Evolutionary conservation across 2,113 vertebrate genomes (phyloP), one percentile per base, ranked within the genome.

Genomic region (Phylloscopus trochilus): DNA sequence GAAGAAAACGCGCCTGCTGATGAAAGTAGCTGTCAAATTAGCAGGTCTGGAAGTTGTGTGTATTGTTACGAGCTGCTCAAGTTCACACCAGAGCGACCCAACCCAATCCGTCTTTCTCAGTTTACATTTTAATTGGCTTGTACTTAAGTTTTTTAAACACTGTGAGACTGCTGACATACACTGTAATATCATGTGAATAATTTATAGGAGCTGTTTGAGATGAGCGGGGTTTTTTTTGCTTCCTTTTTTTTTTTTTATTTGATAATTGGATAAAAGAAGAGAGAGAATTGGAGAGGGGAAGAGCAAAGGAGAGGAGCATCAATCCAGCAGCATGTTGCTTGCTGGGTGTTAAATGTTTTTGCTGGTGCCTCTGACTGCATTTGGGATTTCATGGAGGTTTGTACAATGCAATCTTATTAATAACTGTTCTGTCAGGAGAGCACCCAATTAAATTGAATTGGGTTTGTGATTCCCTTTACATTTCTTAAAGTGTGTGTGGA

Each of bases 81-180:
- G 98, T 98, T 98, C 98, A 98, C 98, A 98, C 97, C 96, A 97
- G 97, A 97, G 94, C 96, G 96, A 97, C 98, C 96, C 96, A 93
- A 96, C 97, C 97, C 98, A 97, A 98, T 98, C 98, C 97, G 92
- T 98, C 98, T 98, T 98, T 98, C 98, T 98, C 98, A 97, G 98
- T 98, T 98, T 98, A 98, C 98, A 98, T 98, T 98, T 98, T 98
- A 98, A 98, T 98, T 98, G 98, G 98, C 98, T 98, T 97, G 96
- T 97, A 98, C 97, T 98, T 98, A 98, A 97, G 97, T 98, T 98
- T 98, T 98, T 98, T 98, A 98, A 98, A 98, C 98, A 98, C 98
- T 97, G 96, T 83, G 91, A 97, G 98, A 98, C 97, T 98, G 97
- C 98, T 98, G 98, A 98, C 97, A 98, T 97, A 97, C 98, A 97